phyloP scores from a whole-genome alignment of 2,113 vertebrate species.

The Ctenodactylus gundi region DNA sequence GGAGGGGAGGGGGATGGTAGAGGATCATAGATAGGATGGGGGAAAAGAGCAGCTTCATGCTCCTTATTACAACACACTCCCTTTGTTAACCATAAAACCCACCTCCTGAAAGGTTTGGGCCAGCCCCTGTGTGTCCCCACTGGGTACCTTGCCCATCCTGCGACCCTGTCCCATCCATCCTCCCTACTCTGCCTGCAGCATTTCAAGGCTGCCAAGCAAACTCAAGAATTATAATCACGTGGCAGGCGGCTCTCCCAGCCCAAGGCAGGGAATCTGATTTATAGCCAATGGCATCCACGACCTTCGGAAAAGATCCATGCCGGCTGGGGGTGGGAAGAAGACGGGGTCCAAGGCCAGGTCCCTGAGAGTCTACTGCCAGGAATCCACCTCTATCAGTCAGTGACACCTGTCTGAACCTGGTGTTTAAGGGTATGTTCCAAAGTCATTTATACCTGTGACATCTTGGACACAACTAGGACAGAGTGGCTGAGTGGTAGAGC shows the following conservation, averaged over 20 bases:
- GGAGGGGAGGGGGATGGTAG: not conserved
- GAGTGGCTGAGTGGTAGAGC: not conserved
- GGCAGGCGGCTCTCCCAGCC: not conserved
- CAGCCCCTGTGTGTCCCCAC: not conserved
- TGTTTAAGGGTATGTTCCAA: not conserved
- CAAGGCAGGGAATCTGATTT: not conserved
- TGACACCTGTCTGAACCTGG: not conserved
- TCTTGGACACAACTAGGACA: not conserved
- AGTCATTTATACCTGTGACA: not conserved
- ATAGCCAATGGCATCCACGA: not conserved
- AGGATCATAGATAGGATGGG: not conserved
- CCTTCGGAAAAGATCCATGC: slow-evolving; percentile 21
- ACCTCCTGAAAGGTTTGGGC: not conserved
- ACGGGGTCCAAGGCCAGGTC: not conserved
- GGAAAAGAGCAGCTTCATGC: not conserved
- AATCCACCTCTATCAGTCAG: not conserved
- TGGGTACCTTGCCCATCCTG: not conserved
- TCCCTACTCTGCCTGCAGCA: not conserved
- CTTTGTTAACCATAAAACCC: not conserved
- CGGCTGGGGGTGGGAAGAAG: not conserved
- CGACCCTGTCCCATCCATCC: not conserved
- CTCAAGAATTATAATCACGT: not conserved
- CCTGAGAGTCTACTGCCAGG: not conserved
- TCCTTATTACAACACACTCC: not conserved
- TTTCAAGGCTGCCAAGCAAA: not conserved